phyloP scores from a whole-genome alignment of 2,888 invertebrate genomes.

The Leucophora obtusa region DNA sequence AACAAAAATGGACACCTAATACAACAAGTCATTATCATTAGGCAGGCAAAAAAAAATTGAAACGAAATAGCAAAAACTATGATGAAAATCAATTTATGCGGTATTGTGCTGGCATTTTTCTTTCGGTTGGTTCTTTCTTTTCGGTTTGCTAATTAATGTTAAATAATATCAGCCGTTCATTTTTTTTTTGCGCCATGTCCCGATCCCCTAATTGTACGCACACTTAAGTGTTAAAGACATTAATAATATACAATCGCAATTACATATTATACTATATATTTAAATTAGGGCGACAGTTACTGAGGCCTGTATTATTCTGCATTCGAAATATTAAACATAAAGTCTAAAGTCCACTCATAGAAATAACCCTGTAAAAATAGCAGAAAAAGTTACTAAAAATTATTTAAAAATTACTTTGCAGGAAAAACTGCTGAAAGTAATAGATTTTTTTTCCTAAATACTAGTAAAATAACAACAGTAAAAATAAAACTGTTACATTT shows the following conservation, averaged over 20 bases:
- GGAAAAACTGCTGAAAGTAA: no score
- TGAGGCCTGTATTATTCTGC: no score
- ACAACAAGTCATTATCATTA: conserved; percentile 12
- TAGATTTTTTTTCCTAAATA: no score
- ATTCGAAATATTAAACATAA: no score
- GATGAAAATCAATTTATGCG: conserved; percentile 14
- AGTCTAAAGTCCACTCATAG: no score
- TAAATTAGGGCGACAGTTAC: no score
- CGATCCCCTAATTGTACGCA: neutral
- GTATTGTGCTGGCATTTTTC: neutral
- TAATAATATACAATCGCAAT: neutral
- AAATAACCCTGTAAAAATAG: no score
- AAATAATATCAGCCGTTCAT: conserved; percentile 36
- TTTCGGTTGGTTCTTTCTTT: neutral
- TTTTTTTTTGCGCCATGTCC: conserved; percentile 1
- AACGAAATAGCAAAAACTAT: neutral
- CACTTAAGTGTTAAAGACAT: conserved; percentile 28
- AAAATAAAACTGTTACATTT: no score
- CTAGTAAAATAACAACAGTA: no score
- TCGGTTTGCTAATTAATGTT: conserved; percentile 39
- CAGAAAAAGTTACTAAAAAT: no score
- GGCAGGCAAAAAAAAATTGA: neutral
- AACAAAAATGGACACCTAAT: neutral
- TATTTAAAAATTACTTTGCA: no score
- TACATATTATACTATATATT: no score